Conservation (phyloP, 1,140 invertebrate genomes). For the Coelopa frigida region DNA sequence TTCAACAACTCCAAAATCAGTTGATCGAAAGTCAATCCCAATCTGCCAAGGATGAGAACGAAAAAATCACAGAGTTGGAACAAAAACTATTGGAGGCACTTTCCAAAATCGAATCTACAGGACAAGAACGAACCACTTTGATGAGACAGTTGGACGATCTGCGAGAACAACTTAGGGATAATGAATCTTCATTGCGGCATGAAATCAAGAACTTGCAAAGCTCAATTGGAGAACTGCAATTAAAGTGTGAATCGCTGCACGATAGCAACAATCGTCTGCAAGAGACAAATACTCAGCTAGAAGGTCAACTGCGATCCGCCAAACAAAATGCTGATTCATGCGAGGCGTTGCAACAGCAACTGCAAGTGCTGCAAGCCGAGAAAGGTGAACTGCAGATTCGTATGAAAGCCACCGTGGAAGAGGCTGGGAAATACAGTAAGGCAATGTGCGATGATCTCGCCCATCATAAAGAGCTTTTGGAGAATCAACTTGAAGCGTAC, state of each 20-base stretch:
- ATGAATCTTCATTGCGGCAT: conserved; percentile 1
- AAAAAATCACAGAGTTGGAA: too few species aligned
- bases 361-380: background rate
- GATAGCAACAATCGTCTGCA: background rate
- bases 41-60: too few species aligned
- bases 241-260: conserved; percentile 6
- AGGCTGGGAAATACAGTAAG: background rate
- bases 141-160: background rate
- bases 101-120: too few species aligned
- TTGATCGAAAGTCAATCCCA: too few species aligned
- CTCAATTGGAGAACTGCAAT: conserved; percentile 3
- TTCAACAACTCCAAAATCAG: too few species aligned
- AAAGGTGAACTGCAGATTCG: conserved; percentile 1
- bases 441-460: background rate
- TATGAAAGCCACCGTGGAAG: conserved; percentile 2
- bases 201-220: background rate
- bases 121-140: too few species aligned
- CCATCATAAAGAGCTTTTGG: conserved; percentile 3
- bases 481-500: background rate
- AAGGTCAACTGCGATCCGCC: background rate
- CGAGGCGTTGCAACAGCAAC: background rate
- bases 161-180: background rate
- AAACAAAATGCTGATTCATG: background rate
- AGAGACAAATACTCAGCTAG: background rate
- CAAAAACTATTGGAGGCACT: too few species aligned